Base-by-base conservation (phyloP, 2,113 vertebrate genomes). In the Psilopsiagon aymara region DNA sequence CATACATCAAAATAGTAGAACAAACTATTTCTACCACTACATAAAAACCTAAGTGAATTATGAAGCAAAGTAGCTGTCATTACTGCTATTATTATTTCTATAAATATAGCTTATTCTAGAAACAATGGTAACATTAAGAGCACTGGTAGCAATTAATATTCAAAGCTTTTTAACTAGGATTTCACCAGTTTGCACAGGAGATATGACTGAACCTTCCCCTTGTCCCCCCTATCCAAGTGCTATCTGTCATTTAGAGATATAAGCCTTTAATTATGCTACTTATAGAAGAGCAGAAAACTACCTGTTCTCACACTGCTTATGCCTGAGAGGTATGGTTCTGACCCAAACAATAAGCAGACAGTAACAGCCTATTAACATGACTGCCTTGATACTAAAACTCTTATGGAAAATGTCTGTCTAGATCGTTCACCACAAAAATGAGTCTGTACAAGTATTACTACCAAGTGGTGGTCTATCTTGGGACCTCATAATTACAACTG, bases 401-500 rank as follows among this genome's bases (percentile, higher is more conserved):
- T 53, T 75, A 69, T 16, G 41, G 51, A 92, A 94, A 88, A 70
- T 75, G 85, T 3, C 46, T 82, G 43, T 39, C 70, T 76, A 17
- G 33, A 64, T 35, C 51, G 46, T 35, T 78, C 66, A 15, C 75
- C 51, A 63, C 4, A 9, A 82, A 90, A 93, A 93, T 28, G 2
- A 83, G 52, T n/a, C n/a, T 85, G 67, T 49, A 21, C 1, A 0
- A 88, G 53, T 20, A 69, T 66, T 82, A 59, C 75, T 53, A 90
- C 41, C n/a, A 53, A 88, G 44, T n/a, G n/a, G n/a, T 73, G 33
- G 7, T 71, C 31, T 69, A 53, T n/a, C 88, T 74, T 80, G 82
- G 59, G 94, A 74, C 67, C 49, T 82, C 63, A 73, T 77, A 88
- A 86, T 57, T 82, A 79, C 33, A 87, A 69, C 6, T 94, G 24